These are phyloP conservation scores for Caenorhabditis macrosperma DNA, from an alignment of 2,888 invertebrate species.

Conservation along the genomic window DNA sequence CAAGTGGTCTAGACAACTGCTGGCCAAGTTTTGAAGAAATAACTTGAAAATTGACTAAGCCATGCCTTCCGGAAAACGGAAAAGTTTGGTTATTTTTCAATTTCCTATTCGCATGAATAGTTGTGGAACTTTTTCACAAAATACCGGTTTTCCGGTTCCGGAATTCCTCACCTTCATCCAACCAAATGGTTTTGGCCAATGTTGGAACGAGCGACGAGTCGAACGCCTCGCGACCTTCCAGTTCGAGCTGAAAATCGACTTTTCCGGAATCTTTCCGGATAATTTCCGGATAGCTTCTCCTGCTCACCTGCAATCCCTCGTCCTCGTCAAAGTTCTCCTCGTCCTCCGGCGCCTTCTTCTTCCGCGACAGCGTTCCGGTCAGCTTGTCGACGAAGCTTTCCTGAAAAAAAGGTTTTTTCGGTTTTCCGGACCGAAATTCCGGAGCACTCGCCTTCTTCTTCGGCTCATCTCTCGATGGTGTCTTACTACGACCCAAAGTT, in stretches of 20 bases:
- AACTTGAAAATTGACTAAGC: too few species aligned
- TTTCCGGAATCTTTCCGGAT: too few species aligned
- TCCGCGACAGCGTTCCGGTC: slow-evolving; percentile 73
- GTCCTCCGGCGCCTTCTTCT: slow-evolving; percentile 71
- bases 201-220: slow-evolving; percentile 76
- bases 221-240: slow-evolving; percentile 79
- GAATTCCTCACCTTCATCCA: slow-evolving; percentile 86
- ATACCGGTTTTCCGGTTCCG: too few species aligned
- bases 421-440: too few species aligned
- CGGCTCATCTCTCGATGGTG: slow-evolving; percentile 25
- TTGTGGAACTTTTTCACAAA: too few species aligned
- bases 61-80: too few species aligned
- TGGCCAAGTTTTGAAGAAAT: too few species aligned
- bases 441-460: slow-evolving; percentile 23
- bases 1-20: too few species aligned
- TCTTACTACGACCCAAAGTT: slow-evolving; percentile 48
- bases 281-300: too few species aligned
- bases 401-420: too few species aligned
- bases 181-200: slow-evolving; percentile 71
- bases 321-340: slow-evolving; percentile 60
- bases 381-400: slow-evolving; percentile 75
- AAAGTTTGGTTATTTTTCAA: too few species aligned
- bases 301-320: slow-evolving; percentile 62
- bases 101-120: too few species aligned
- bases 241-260: slow-evolving; percentile 70